A percentile compares a stretch with the other conserved stretches of the same genome.
Evolutionary conservation across 2,797 vertebrate genomes (phyloP).

Genomic region (Ptychobarbus kaznakovi): DNA sequence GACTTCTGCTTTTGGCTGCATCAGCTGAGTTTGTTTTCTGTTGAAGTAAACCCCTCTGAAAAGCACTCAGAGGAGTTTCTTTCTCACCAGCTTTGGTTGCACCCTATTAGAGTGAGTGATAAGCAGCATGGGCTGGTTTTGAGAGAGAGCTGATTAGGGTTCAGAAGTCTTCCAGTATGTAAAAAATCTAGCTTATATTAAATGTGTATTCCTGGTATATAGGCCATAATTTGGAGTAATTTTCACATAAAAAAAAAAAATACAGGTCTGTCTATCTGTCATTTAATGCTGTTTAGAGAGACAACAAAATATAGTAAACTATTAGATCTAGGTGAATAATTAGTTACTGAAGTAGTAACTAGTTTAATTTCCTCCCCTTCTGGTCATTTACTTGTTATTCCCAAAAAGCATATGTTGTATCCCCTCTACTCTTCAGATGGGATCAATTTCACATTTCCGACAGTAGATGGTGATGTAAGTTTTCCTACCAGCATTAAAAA

Average conservation of each 20-base stretch:
- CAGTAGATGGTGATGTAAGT: neutral
- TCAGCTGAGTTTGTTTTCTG: conserved; percentile 43
- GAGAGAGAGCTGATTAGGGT: neutral
- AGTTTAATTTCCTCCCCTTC: neutral
- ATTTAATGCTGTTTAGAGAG: neutral
- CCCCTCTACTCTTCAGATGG: neutral
- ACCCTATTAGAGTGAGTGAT: neutral
- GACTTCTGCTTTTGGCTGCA: conserved; percentile 34
- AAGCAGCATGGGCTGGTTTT: neutral
- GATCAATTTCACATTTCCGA: neutral
- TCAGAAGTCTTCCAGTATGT: neutral
- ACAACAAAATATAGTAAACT: neutral
- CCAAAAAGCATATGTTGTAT: neutral
- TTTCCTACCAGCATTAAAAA: neutral
- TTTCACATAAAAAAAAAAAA: neutral
- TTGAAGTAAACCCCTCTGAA: neutral
- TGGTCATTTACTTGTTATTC: neutral
- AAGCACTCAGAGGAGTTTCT: neutral
- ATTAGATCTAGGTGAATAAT: neutral
- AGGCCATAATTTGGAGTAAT: neutral
- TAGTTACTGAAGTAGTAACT: neutral
- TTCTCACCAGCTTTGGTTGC: neutral
- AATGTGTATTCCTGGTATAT: neutral
- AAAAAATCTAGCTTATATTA: neutral
- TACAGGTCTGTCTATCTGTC: neutral